These are phyloP conservation scores for Gymnothorax javanicus DNA, from an alignment of 2,797 vertebrate genomes.

Conservation along the genomic window DNA sequence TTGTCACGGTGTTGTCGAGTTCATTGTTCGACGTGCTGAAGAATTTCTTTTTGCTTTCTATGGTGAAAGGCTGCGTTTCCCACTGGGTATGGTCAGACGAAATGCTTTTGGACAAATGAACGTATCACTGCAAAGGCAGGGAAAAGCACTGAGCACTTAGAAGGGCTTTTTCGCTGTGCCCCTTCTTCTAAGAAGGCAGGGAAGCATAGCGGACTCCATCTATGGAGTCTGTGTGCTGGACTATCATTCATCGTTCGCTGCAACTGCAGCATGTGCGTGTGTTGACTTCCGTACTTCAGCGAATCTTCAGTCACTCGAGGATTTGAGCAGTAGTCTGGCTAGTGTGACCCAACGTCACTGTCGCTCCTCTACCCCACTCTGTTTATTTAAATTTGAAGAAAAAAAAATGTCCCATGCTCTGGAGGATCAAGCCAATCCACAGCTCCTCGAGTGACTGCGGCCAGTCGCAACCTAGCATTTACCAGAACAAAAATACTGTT, in stretches of 20 bases:
- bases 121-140: conserved; percentile 36
- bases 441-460: neutral
- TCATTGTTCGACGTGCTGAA: conserved; percentile 38
- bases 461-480: neutral
- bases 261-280: neutral
- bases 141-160: neutral
- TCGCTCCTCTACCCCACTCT: neutral
- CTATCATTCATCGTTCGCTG: neutral
- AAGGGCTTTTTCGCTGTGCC: conserved; percentile 38
- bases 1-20: conserved; percentile 27
- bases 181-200: neutral
- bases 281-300: neutral
- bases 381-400: neutral
- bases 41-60: conserved; percentile 56
- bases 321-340: neutral
- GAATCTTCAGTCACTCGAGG: neutral
- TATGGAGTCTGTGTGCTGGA: neutral
- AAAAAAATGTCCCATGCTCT: neutral
- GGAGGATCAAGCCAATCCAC: neutral
- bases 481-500: neutral
- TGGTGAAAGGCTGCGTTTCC: conserved; percentile 15
- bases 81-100: neutral
- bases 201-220: neutral
- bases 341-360: neutral
- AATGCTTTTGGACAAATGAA: conserved; percentile 28